A percentile compares a stretch with the other conserved stretches of the same genome.
phyloP scores from a whole-genome alignment of 2,797 vertebrate genomes.

The Bryconaethiops microstoma region DNA sequence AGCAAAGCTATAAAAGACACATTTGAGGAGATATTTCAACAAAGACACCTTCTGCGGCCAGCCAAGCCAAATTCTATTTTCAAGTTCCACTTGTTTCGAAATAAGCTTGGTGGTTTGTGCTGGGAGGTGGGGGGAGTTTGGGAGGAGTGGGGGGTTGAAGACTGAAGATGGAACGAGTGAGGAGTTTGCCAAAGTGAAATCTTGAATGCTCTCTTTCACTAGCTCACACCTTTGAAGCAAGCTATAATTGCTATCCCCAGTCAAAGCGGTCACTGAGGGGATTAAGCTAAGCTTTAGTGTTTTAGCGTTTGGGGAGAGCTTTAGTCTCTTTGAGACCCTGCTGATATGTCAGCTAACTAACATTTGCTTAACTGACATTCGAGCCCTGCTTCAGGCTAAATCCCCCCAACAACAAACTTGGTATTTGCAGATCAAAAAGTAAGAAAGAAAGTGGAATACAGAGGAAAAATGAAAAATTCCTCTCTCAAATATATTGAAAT shows the following conservation, averaged over 20 bases:
- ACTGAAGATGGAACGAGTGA: constrained; percentile 65
- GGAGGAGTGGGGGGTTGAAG: constrained; percentile 65
- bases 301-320: neutral
- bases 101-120: constrained; percentile 73
- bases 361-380: neutral
- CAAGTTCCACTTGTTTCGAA: constrained; percentile 76
- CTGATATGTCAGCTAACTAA: constrained; percentile 17
- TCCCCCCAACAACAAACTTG: neutral
- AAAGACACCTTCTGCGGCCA: constrained; percentile 43
- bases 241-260: constrained; percentile 70
- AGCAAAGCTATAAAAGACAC: constrained; percentile 2
- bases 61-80: constrained; percentile 78
- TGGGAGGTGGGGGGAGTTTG: neutral
- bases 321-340: neutral
- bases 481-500: neutral
- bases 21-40: constrained; percentile 54
- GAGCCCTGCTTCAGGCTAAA: neutral
- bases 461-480: neutral
- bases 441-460: neutral
- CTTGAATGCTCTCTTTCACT: constrained; percentile 81
- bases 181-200: constrained; percentile 76
- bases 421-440: neutral
- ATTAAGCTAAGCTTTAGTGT: constrained; percentile 13
- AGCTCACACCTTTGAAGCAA: constrained; percentile 77
- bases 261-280: neutral